Evolutionary conservation across 2,797 vertebrate genomes (phyloP), one percentile per base, ranked within the genome.

Genomic region (Myotis findleyi): DNA sequence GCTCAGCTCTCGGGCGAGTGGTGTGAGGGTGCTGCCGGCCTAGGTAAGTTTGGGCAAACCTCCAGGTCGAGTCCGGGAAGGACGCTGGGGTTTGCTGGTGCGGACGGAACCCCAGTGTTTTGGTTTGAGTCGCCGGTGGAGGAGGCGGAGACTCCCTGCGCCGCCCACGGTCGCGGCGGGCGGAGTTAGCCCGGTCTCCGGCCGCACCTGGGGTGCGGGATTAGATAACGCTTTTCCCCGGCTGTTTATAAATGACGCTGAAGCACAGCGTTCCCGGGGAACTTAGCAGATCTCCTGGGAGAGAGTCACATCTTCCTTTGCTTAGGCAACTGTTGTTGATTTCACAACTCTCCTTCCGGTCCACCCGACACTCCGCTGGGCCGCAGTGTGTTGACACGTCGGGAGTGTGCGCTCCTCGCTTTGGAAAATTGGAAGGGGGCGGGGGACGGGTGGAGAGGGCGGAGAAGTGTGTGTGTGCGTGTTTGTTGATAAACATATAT

Each of bases 91-190:
- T 0, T 41, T 1, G 81, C 41, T 18, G 1, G 25, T 25, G 87
- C 41, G 11, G 62, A 53, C 33, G 49, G 57, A 36, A n/a, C 47
- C 64, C 69, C 3, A 10, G 75, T 96, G 97, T 97, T 97, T 96
- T 95, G 94, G 79, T 96, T 87, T 16, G 64, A 62, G 95, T 90
- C 11, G 23, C 87, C 6, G 0, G n/a, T 0, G 47, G 85, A 2
- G 64, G 94, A 75, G 97, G 96, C 82, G 96, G 94, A 23, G 96
- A 53, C 80, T 95, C 25, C 9, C 1, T 6, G 96, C 38, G 6
- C 72, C 87, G 68, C 90, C 88, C n/a, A 3, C 16, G 4, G 21
- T 10, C 57, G 30, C 51, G 0, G 59, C n/a, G 33, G 82, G 91
- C 53, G 83, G 87, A 55, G 93, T 38, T 49, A 55, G 66, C 25